These are phyloP conservation scores for Ptychochromis oligacanthus DNA, from an alignment of 2,113 vertebrate genomes.

Conservation along the genomic window DNA sequence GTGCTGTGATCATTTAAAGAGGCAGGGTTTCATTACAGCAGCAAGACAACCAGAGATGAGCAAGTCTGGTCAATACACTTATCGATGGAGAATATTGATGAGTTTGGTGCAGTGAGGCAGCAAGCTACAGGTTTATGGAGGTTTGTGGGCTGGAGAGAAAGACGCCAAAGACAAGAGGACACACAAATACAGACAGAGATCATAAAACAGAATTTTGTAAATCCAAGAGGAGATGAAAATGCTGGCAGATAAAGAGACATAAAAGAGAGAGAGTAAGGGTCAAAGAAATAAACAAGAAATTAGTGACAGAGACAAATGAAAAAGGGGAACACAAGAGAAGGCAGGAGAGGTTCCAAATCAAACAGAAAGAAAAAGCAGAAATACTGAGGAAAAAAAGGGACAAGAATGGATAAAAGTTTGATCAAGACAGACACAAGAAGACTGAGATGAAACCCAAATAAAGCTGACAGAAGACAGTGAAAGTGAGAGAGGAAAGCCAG, in stretches of 20 bases:
- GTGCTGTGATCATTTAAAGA: conserved; percentile 33
- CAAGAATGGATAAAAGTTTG: neutral
- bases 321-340: neutral
- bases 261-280: neutral
- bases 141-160: neutral
- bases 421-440: neutral
- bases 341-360: neutral
- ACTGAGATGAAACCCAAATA: neutral
- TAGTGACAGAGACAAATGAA: too few species aligned
- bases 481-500: neutral
- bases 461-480: neutral
- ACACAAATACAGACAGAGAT: neutral
- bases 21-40: conserved; percentile 44
- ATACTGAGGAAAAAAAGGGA: neutral
- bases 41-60: conserved; percentile 39
- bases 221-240: neutral
- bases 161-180: neutral
- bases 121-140: conserved; percentile 42
- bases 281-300: neutral
- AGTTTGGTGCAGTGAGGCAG: conserved; percentile 12
- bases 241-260: neutral
- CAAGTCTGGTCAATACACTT: conserved; percentile 32
- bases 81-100: conserved; percentile 49
- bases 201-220: neutral
- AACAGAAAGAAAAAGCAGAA: neutral